phyloP scores from a whole-genome alignment of 2,113 vertebrate genomes.

The Colistium nudipinnis region DNA sequence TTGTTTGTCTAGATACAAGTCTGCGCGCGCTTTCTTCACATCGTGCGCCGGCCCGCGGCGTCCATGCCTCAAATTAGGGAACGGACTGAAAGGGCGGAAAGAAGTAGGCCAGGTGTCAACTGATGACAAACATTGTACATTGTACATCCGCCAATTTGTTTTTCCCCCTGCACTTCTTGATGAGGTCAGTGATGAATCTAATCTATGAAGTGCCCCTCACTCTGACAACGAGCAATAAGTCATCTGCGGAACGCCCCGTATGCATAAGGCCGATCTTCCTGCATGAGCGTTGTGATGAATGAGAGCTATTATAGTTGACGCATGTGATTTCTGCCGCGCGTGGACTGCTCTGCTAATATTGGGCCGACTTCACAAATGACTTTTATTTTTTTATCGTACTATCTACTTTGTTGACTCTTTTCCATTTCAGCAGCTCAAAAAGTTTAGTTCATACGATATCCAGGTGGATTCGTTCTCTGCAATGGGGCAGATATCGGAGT shows the following conservation, averaged over 20 bases:
- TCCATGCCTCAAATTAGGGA: slow-evolving; percentile 48
- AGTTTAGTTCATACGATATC: slow-evolving; percentile 24
- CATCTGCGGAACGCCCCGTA: slow-evolving; percentile 30
- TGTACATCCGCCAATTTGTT: slow-evolving; percentile 71
- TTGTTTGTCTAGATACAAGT: slow-evolving; percentile 69
- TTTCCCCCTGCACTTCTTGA: slow-evolving; percentile 59
- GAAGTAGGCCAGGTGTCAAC: slow-evolving; percentile 62
- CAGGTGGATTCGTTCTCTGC: slow-evolving; percentile 47
- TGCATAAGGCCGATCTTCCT: slow-evolving; percentile 47
- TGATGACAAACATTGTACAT: slow-evolving; percentile 69
- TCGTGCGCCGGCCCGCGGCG: slow-evolving; percentile 12
- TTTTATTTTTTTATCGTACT: background rate
- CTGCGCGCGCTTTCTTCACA: slow-evolving; percentile 38
- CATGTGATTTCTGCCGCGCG: slow-evolving; percentile 52
- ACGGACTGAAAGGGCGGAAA: slow-evolving; percentile 27
- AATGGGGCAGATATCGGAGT: slow-evolving; percentile 47
- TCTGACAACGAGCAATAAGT: slow-evolving; percentile 56
- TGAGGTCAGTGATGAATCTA: slow-evolving; percentile 68
- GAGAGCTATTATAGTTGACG: slow-evolving; percentile 54
- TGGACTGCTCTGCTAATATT: slow-evolving; percentile 46
- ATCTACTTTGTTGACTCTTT: background rate
- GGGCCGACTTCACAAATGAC: slow-evolving; percentile 25
- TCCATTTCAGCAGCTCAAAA: slow-evolving; percentile 3
- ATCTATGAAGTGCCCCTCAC: slow-evolving; percentile 57
- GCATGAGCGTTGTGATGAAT: slow-evolving; percentile 62